Evolutionary conservation across 2,888 invertebrate genomes (phyloP).

Genomic region (Uloborus plumipes): DNA sequence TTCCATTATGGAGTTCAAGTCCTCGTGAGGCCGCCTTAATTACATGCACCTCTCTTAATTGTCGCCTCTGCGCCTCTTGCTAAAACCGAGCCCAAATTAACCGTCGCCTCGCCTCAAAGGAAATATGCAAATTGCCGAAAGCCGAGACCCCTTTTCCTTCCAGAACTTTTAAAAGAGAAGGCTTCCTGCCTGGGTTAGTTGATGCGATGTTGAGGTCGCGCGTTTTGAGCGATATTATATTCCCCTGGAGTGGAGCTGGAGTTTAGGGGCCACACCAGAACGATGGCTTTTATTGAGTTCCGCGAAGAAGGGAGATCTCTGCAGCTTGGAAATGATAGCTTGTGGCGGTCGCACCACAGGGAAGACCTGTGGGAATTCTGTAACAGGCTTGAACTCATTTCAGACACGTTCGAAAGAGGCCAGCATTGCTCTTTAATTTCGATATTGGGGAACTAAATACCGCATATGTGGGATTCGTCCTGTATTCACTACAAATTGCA

Average conservation of each 20-base stretch:
- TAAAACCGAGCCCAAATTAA: slow-evolving; percentile 57
- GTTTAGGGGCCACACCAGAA: not conserved
- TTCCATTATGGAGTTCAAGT: slow-evolving; percentile 30
- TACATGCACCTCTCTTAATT: slow-evolving; percentile 59
- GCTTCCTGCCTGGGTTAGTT: slow-evolving; percentile 33
- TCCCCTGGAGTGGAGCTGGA: slow-evolving; percentile 37
- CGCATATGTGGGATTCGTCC: no score
- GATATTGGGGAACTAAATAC: no score
- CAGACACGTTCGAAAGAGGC: no score
- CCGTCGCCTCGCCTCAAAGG: slow-evolving; percentile 53
- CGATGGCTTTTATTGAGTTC: slow-evolving; percentile 6
- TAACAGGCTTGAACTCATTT: no score
- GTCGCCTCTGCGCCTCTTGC: slow-evolving; percentile 34
- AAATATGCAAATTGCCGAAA: slow-evolving; percentile 63
- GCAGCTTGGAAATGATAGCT: no score
- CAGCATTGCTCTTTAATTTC: no score
- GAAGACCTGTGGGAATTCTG: no score
- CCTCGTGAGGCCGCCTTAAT: slow-evolving; percentile 45
- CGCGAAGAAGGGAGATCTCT: not conserved
- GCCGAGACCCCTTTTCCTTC: slow-evolving; percentile 31
- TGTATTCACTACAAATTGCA: no score
- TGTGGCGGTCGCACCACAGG: no score
- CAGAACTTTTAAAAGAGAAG: slow-evolving; percentile 33
- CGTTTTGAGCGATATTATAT: slow-evolving; percentile 7
- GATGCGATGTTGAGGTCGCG: slow-evolving; percentile 58